Percentiles rank a stretch among this genome's conserved stretches.
Conservation (phyloP, 2,797 vertebrate species). For the Ibycter americanus region DNA sequence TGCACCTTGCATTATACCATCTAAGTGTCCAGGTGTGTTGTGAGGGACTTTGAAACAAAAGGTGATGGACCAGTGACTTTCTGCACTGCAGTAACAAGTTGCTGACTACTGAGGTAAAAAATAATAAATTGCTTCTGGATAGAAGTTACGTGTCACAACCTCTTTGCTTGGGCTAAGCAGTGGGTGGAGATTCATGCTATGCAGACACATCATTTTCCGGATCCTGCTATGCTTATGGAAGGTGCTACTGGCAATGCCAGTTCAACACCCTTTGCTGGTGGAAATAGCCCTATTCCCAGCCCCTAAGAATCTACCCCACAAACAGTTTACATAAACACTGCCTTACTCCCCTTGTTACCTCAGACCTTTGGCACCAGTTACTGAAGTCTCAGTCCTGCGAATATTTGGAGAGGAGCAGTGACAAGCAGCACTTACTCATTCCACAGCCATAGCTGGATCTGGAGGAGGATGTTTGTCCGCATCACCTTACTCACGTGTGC, state of each 20-base stretch:
- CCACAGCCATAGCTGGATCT: not conserved
- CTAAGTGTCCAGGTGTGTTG: not conserved
- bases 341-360: not conserved
- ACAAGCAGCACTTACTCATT: not conserved
- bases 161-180: not conserved
- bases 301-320: not conserved
- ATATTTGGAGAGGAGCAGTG: not conserved
- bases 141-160: not conserved
- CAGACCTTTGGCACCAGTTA: not conserved
- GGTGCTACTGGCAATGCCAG: not conserved
- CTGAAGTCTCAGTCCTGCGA: not conserved
- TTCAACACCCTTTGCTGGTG: not conserved
- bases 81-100: not conserved
- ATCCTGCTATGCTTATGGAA: not conserved
- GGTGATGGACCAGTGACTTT: not conserved
- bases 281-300: not conserved
- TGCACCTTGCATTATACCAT: not conserved
- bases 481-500: not conserved
- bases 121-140: not conserved
- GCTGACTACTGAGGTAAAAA: not conserved
- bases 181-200: not conserved
- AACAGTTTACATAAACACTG: not conserved
- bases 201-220: not conserved
- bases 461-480: not conserved
- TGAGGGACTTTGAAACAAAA: not conserved